Evolutionary conservation across 1,140 invertebrate genomes (phyloP).

Genomic region (Hyposmocoma kahamanoa): DNA sequence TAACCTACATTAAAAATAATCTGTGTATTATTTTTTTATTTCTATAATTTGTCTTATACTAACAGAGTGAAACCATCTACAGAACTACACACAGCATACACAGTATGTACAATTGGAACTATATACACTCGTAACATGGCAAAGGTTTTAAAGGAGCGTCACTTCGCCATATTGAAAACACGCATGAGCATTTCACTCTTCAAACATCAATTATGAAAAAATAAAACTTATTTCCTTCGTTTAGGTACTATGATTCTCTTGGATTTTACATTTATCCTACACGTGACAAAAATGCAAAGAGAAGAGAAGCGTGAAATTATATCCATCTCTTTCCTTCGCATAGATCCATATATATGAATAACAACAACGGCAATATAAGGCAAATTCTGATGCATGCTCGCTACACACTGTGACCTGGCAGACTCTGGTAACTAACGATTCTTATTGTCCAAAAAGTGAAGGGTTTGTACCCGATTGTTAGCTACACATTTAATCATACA

Average conservation of each 20-base stretch:
- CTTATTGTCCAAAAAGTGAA: conserved; percentile 44
- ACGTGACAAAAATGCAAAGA: too few relatives aligned
- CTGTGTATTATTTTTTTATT: conserved; percentile 29
- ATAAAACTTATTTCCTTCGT: too few relatives aligned
- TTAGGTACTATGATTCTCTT: too few relatives aligned
- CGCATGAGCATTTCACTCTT: conserved; percentile 26
- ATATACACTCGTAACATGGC: conserved; percentile 60
- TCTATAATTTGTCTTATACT: conserved; percentile 36
- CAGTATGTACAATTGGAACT: conserved; percentile 64
- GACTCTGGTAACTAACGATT: conserved; percentile 48
- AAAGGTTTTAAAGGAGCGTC: conserved; percentile 30
- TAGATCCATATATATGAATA: too few relatives aligned
- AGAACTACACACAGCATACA: conserved; percentile 64
- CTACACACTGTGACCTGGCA: conserved; percentile 19
- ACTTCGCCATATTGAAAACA: conserved; percentile 28
- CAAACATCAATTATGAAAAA: too few relatives aligned
- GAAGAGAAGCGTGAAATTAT: too few relatives aligned
- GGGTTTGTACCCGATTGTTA: too few relatives aligned
- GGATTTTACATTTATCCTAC: too few relatives aligned
- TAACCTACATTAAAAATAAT: conserved; percentile 25
- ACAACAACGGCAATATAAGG: too few relatives aligned
- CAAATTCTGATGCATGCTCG: conserved; percentile 26
- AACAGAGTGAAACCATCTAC: conserved; percentile 61
- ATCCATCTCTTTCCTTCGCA: too few relatives aligned
- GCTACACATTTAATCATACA: too few relatives aligned